These are phyloP conservation scores for Marcusenius ussheri DNA, from an alignment of 2,113 vertebrate genomes.

Conservation along the genomic window DNA sequence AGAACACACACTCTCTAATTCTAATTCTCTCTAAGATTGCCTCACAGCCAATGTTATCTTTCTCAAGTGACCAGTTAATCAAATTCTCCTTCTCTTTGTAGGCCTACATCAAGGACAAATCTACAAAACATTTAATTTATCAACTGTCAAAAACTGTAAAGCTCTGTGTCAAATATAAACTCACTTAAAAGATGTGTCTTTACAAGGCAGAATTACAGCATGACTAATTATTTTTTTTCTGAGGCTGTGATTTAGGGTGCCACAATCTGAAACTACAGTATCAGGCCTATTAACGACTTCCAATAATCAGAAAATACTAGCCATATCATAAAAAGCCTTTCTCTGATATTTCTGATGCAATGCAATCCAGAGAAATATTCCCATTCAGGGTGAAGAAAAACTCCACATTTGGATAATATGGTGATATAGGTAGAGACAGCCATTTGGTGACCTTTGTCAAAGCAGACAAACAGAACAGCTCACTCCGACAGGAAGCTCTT, in stretches of 20 bases:
- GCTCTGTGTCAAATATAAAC: background rate
- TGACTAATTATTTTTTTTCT: background rate
- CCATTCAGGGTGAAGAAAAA: background rate
- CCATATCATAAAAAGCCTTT: background rate
- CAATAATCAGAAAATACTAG: background rate
- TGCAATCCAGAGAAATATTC: background rate
- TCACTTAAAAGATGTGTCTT: background rate
- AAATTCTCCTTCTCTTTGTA: background rate
- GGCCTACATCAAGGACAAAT: background rate
- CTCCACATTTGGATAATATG: background rate
- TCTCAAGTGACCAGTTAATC: constrained; percentile 10
- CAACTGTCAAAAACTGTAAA: background rate
- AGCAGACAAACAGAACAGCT: background rate
- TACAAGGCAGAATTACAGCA: background rate
- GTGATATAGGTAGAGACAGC: background rate
- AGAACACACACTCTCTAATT: background rate
- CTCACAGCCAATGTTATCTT: background rate
- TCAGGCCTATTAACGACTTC: background rate
- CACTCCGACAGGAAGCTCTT: background rate
- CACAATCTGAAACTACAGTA: background rate
- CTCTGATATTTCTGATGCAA: background rate
- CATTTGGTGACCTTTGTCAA: constrained; percentile 7
- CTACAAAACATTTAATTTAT: background rate
- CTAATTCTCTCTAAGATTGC: background rate
- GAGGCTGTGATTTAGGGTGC: background rate